Evolutionary conservation across 2,113 vertebrate genomes (phyloP).

Genomic region (Equus quagga): DNA sequence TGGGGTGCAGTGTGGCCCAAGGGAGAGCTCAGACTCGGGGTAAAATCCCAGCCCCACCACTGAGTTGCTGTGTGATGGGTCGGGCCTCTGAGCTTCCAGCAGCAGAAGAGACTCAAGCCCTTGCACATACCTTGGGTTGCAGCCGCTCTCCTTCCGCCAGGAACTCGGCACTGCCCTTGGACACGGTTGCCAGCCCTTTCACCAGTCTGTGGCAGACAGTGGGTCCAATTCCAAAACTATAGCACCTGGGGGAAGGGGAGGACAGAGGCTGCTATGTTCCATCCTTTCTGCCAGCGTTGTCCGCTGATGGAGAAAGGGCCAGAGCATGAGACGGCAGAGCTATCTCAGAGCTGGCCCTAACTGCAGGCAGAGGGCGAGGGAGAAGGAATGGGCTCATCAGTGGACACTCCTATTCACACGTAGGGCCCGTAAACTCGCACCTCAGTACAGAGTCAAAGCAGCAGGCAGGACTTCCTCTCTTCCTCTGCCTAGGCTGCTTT

Average conservation of each 20-base stretch:
- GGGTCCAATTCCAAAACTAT: slow-evolving; percentile 95
- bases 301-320: background rate
- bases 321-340: background rate
- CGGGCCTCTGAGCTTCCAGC: background rate
- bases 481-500: background rate
- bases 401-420: too few species aligned
- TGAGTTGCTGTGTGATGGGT: background rate
- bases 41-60: background rate
- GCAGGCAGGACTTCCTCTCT: background rate
- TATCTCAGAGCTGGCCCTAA: background rate
- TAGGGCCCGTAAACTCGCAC: background rate
- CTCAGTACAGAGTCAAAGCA: background rate
- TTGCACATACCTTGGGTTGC: slow-evolving; percentile 93
- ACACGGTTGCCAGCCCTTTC: slow-evolving; percentile 91
- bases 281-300: background rate
- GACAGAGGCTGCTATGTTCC: background rate
- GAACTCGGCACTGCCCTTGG: slow-evolving; percentile 94
- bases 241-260: slow-evolving; percentile 90
- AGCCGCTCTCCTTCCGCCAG: slow-evolving; percentile 93
- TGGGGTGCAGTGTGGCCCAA: background rate
- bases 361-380: background rate
- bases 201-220: slow-evolving; percentile 93
- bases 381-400: background rate
- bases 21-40: background rate
- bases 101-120: background rate